Percentiles rank a stretch among this genome's conserved stretches.
phyloP scores from a whole-genome alignment of 2,113 vertebrate species.

The Hucho hucho region DNA sequence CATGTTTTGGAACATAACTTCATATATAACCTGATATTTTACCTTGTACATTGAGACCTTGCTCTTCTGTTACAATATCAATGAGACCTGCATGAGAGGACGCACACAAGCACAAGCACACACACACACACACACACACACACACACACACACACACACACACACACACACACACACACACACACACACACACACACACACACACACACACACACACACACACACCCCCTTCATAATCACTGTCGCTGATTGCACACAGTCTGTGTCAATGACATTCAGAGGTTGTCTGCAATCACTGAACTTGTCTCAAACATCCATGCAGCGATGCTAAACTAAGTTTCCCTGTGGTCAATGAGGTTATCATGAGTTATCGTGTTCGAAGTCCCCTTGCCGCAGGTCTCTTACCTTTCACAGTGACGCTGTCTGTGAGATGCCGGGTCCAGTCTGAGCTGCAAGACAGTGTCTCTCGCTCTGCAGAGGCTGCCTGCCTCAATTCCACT shows the following conservation, averaged over 20 bases:
- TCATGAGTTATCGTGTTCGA: not conserved
- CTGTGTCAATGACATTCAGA: slow-evolving; percentile 50
- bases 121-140: slow-evolving; percentile 3
- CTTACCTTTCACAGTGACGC: slow-evolving; percentile 5
- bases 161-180: slow-evolving; percentile 1
- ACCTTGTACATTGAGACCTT: not conserved
- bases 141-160: not conserved
- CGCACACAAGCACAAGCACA: not conserved
- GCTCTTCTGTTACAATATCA: not conserved
- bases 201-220: not conserved
- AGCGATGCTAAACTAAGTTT: not conserved
- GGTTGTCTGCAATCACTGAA: slow-evolving; percentile 37
- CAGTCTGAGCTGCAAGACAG: not conserved
- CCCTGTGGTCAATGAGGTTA: not conserved
- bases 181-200: not conserved
- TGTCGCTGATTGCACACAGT: not conserved
- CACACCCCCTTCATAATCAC: not conserved
- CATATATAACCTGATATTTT: slow-evolving; percentile 1
- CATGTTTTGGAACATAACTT: no score
- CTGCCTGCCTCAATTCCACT: slow-evolving; percentile 30
- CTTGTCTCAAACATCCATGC: slow-evolving; percentile 6
- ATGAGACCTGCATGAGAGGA: not conserved
- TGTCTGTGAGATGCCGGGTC: not conserved
- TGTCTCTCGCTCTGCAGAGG: slow-evolving; percentile 29
- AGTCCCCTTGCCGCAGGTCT: slow-evolving; percentile 3